Evolutionary conservation across 1,140 invertebrate genomes (phyloP).

Genomic region (Cepaea nemoralis): DNA sequence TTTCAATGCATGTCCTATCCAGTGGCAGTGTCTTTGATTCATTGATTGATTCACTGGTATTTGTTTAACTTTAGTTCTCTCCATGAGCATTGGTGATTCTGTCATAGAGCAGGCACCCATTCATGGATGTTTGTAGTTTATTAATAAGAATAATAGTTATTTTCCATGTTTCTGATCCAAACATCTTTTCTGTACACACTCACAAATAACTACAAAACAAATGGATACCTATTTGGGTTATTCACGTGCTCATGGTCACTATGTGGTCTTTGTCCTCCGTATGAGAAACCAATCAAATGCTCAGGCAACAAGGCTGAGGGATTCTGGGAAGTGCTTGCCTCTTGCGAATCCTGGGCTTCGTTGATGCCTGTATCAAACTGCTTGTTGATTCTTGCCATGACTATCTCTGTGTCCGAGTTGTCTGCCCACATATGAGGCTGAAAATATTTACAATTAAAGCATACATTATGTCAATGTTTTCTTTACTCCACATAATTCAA

Average conservation of each 20-base stretch:
- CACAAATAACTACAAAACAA: neutral
- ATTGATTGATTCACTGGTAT: too few relatives aligned
- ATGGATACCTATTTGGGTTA: conserved; percentile 35
- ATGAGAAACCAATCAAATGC: conserved; percentile 64
- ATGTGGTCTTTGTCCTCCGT: conserved; percentile 67
- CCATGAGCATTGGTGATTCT: too few relatives aligned
- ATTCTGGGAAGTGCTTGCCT: neutral
- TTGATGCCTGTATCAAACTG: conserved; percentile 54
- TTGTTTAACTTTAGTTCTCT: too few relatives aligned
- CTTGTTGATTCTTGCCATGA: conserved; percentile 48
- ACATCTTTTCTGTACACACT: too few relatives aligned
- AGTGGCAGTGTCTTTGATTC: too few relatives aligned
- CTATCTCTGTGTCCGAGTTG: conserved; percentile 61
- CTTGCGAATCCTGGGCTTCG: conserved; percentile 31
- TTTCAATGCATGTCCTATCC: too few relatives aligned
- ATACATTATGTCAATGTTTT: neutral
- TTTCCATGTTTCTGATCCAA: too few relatives aligned
- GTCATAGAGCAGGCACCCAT: too few relatives aligned
- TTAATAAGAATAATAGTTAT: too few relatives aligned
- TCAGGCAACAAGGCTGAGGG: conserved; percentile 53
- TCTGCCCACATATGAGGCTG: conserved; percentile 64
- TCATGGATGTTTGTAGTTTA: too few relatives aligned
- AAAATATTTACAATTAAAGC: too few relatives aligned
- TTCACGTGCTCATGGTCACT: conserved; percentile 47
- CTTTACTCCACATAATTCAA: too few relatives aligned